A percentile compares a stretch with the other conserved stretches of the same genome.
phyloP scores from a whole-genome alignment of 2,888 invertebrate genomes.

The Laothoe populi region DNA sequence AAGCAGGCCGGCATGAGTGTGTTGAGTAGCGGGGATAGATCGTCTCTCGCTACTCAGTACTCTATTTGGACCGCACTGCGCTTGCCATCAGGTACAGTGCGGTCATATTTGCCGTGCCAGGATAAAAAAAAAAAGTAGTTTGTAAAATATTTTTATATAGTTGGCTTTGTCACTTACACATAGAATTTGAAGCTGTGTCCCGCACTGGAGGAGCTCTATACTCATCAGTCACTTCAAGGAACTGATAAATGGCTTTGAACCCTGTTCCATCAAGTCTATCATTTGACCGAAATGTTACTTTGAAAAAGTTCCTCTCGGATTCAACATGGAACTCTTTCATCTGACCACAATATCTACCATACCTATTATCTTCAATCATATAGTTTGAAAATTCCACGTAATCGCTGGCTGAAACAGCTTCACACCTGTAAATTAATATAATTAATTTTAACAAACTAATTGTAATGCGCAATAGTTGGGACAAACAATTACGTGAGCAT shows the following conservation, averaged over 20 bases:
- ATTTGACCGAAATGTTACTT: conserved; percentile 97
- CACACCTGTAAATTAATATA: conserved; percentile 88
- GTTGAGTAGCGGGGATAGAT: no score
- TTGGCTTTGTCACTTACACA: conserved; percentile 55
- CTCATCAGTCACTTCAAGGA: conserved; percentile 89
- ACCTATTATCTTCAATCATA: conserved; percentile 94
- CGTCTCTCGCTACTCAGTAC: no score
- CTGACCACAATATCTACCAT: conserved; percentile 94
- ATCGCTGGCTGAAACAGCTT: conserved; percentile 95
- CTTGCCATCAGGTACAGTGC: no score
- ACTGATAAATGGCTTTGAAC: conserved; percentile 96
- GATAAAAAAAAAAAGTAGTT: no score
- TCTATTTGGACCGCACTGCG: no score
- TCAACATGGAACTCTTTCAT: conserved; percentile 91
- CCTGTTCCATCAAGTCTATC: conserved; percentile 97
- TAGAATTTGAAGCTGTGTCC: conserved; percentile 66
- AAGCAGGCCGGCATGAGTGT: no score
- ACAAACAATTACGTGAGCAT: no score
- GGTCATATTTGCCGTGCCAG: no score
- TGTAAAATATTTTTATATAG: no score
- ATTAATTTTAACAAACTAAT: no score
- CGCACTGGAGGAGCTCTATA: conserved; percentile 73
- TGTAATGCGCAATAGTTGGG: no score
- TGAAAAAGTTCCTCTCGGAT: conserved; percentile 96
- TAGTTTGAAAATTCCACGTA: conserved; percentile 98